A percentile compares a stretch with the other conserved stretches of the same genome.
phyloP scores from a whole-genome alignment of 2,113 vertebrate genomes.

The Coregonus clupeaformis region DNA sequence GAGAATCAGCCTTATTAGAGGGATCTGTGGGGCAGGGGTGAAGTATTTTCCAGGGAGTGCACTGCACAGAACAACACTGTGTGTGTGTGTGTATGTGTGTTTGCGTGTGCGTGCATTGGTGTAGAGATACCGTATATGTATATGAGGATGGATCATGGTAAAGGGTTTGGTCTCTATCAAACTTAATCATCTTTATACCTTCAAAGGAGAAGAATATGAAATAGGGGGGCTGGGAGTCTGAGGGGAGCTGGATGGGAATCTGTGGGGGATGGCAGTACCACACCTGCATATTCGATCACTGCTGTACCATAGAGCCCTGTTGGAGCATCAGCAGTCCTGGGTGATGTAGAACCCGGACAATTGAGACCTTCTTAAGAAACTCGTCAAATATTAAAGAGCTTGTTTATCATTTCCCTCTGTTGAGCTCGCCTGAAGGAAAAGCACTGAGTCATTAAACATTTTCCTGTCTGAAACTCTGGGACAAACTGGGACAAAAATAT shows the following conservation, averaged over 20 bases:
- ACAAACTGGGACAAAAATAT: background rate
- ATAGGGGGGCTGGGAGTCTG: too few species aligned
- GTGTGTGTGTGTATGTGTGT: background rate
- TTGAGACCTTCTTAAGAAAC: constrained; percentile 41
- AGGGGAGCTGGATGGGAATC: too few species aligned
- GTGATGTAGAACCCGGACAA: constrained; percentile 32
- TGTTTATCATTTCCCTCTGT: constrained; percentile 22
- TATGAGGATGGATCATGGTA: too few species aligned
- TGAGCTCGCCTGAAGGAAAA: too few species aligned
- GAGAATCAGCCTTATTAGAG: background rate
- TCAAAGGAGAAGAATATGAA: too few species aligned
- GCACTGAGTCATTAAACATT: constrained; percentile 25
- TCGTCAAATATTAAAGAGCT: constrained; percentile 47
- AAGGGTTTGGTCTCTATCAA: too few species aligned
- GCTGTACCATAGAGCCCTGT: background rate
- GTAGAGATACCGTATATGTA: too few species aligned
- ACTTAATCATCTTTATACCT: background rate
- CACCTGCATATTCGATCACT: too few species aligned
- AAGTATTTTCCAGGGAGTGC: background rate
- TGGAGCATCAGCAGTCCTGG: constrained; percentile 1
- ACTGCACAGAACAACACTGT: background rate
- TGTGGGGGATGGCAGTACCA: too few species aligned
- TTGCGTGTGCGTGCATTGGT: too few species aligned
- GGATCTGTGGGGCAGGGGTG: background rate
- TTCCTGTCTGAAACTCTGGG: constrained; percentile 8